Conservation (phyloP, 1,140 invertebrate species). For the Arctopsyche grandis region DNA sequence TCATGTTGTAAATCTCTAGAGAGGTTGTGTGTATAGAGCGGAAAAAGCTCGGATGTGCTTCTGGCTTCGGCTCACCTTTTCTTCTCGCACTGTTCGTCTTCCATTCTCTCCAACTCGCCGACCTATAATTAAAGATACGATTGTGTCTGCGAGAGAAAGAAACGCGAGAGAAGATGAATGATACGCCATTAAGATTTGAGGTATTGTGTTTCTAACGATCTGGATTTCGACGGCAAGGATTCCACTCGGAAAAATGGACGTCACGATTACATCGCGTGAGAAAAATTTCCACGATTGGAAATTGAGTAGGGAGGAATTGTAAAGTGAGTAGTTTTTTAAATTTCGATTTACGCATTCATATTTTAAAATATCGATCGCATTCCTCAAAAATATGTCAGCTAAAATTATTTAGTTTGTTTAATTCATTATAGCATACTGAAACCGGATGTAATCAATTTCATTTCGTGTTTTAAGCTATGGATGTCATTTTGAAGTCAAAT, state of each 20-base stretch:
- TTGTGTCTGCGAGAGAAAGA: slow-evolving; percentile 40
- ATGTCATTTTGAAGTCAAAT: neutral
- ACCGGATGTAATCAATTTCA: too few relatives aligned
- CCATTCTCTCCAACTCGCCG: neutral
- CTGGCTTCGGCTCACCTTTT: neutral
- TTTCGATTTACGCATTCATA: too few relatives aligned
- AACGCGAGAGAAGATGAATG: slow-evolving; percentile 49
- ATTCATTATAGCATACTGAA: too few relatives aligned
- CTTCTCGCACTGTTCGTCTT: neutral
- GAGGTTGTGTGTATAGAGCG: too few relatives aligned
- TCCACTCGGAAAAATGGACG: slow-evolving; percentile 20
- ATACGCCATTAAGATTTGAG: slow-evolving; percentile 49
- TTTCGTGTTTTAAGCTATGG: too few relatives aligned
- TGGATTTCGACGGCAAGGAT: slow-evolving; percentile 38
- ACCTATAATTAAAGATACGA: slow-evolving; percentile 51
- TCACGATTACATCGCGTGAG: slow-evolving; percentile 1
- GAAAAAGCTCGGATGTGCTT: too few relatives aligned
- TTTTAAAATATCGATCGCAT: too few relatives aligned
- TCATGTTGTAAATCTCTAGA: too few relatives aligned
- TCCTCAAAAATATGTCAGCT: too few relatives aligned
- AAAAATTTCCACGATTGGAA: neutral
- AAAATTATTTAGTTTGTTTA: too few relatives aligned
- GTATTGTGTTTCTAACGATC: slow-evolving; percentile 51
- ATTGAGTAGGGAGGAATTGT: neutral
- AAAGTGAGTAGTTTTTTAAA: neutral